Evolutionary conservation across 2,888 invertebrate genomes (phyloP).

Genomic region (Taphrorychus bicolor): DNA sequence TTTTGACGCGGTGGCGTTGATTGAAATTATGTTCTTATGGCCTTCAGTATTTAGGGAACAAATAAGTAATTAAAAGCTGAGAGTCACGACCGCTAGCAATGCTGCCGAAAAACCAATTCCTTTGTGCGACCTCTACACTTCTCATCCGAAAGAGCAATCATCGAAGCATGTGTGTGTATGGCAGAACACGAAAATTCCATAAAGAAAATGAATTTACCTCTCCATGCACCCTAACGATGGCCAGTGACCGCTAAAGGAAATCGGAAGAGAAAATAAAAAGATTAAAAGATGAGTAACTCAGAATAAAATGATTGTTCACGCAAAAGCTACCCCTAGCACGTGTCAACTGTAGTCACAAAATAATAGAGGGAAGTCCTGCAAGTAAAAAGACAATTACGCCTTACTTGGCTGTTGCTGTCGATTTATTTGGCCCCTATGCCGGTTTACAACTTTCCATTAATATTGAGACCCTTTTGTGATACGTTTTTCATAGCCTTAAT

Average conservation of each 20-base stretch:
- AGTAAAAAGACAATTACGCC: constrained; percentile 52
- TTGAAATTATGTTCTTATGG: no score
- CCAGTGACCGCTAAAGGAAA: constrained; percentile 44
- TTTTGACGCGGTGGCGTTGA: constrained; percentile 18
- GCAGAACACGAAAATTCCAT: constrained; percentile 51
- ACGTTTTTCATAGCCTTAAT: not conserved
- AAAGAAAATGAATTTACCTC: constrained; percentile 52
- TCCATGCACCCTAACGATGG: constrained; percentile 18
- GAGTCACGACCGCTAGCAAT: no score
- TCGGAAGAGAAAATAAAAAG: constrained; percentile 54
- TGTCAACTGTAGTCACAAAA: constrained; percentile 52
- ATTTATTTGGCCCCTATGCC: constrained; percentile 45
- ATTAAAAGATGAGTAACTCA: constrained; percentile 54
- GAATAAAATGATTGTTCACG: constrained; percentile 53
- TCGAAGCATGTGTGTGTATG: constrained; percentile 5
- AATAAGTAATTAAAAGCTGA: no score
- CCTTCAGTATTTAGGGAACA: no score
- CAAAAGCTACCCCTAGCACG: constrained; percentile 51
- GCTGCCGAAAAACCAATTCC: not conserved
- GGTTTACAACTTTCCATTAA: constrained; percentile 11
- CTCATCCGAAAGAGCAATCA: not conserved
- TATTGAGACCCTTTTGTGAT: not conserved
- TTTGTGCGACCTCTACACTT: not conserved
- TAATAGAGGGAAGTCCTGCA: constrained; percentile 50
- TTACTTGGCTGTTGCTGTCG: constrained; percentile 50